phyloP scores from a whole-genome alignment of 2,113 vertebrate genomes.

The Tamias sibiricus region DNA sequence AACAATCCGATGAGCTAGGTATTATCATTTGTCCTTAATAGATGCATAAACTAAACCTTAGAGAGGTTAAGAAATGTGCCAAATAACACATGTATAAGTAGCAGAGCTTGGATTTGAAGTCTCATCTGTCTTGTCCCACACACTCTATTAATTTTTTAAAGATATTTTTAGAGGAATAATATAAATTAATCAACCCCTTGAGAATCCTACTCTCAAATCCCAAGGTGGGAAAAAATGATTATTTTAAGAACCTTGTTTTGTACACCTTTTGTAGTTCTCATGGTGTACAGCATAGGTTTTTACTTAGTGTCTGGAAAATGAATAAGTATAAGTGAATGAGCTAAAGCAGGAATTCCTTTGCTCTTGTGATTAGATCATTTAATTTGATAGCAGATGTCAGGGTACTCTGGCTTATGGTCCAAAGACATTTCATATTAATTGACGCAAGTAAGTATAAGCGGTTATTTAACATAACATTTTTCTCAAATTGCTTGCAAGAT shows the following conservation, averaged over 20 bases:
- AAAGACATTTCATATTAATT: background rate
- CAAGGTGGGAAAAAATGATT: background rate
- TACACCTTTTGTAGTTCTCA: background rate
- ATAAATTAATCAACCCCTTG: background rate
- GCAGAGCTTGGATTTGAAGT: conserved; percentile 18
- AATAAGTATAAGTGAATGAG: background rate
- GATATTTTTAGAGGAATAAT: conserved; percentile 40
- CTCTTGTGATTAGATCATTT: background rate
- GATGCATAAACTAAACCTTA: conserved; percentile 20
- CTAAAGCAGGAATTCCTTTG: background rate
- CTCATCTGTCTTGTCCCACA: background rate
- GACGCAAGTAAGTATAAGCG: background rate
- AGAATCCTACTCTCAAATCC: background rate
- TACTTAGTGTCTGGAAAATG: background rate
- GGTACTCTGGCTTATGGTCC: background rate
- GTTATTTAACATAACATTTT: background rate
- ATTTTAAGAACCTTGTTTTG: background rate
- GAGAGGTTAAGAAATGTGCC: conserved; percentile 31
- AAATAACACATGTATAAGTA: background rate
- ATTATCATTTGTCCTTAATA: conserved; percentile 2
- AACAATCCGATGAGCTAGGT: background rate
- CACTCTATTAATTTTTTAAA: background rate
- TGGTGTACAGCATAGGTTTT: background rate
- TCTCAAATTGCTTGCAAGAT: conserved; percentile 38
- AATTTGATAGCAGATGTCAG: background rate